phyloP scores from a whole-genome alignment of 1,140 invertebrate genomes.

The Saxidomus purpurata region DNA sequence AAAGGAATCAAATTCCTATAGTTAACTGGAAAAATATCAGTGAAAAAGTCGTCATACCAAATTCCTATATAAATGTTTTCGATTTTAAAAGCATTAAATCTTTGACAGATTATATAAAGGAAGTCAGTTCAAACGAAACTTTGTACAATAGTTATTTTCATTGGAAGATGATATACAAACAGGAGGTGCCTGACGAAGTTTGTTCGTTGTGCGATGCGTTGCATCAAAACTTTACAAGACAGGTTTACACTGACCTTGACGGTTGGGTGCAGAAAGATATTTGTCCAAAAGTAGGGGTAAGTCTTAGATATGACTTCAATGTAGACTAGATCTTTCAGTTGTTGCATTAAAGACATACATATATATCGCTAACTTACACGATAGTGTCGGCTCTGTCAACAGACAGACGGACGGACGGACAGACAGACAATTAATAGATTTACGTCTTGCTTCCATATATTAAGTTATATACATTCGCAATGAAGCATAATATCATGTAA shows the following conservation, averaged over 20 bases:
- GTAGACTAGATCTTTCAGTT: too few species aligned
- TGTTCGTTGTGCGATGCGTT: constrained; percentile 74
- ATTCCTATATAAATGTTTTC: constrained; percentile 97
- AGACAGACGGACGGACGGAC: too few species aligned
- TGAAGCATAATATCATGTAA: too few species aligned
- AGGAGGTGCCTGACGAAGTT: constrained; percentile 58
- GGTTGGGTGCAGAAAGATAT: constrained; percentile 75
- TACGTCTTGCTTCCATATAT: too few species aligned
- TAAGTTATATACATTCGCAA: too few species aligned
- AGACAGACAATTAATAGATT: too few species aligned
- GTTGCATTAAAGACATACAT: too few species aligned
- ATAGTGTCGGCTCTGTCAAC: too few species aligned
- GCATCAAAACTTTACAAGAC: constrained; percentile 56
- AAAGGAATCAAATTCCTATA: constrained; percentile 79
- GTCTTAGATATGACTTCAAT: too few species aligned
- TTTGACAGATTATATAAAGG: constrained; percentile 93
- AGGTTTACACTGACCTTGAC: constrained; percentile 72
- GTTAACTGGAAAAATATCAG: constrained; percentile 84
- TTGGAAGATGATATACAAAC: constrained; percentile 77
- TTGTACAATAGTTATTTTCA: constrained; percentile 84
- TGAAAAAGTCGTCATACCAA: constrained; percentile 86
- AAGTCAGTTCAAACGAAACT: constrained; percentile 80
- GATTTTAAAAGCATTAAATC: constrained; percentile 95
- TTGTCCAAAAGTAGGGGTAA: constrained; percentile 51
- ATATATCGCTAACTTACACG: too few species aligned